Base-by-base conservation (phyloP, 2,888 invertebrate genomes). In the Tethea ocularis region DNA sequence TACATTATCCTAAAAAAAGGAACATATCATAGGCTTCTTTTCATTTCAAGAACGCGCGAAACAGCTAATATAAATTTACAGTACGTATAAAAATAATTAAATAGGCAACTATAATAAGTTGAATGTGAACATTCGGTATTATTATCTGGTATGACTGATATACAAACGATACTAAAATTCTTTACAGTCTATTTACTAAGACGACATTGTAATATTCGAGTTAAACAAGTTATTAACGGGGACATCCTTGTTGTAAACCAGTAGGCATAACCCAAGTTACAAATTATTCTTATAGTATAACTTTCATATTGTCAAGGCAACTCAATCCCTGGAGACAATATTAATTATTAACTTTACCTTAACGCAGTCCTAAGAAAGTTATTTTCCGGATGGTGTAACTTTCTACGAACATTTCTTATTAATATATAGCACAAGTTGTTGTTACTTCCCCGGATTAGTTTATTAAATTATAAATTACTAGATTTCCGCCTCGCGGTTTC, bases 301-400 rank as follows among this genome's bases (percentile, higher is more conserved):
- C 26, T 53, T 26, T 29, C 29, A 17, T 26, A 33, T 5, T 17
- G 20, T 53, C 29, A 53, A 29, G 53, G 33, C 8, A 52, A 17
- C 29, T 26, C 17, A 29, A 17, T 53, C 53, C 53, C 53, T 7
- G 10, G 33, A 33, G 33, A 26, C 29, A 17, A n/a, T n/a, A 53
- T 29, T 53, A 29, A 17, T 53, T 29, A 53, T 53, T 53, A 53
- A 53, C 24, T 53, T 53, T 20, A 29, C 26, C 53, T 33, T 53
- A 22, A 6, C 24, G 10, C 51, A 51, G 52, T 22, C 29, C 26
- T 26, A 52, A 26, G 52, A 52, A 52, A 52, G 52, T 52, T 52
- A 52, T 26, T n/a, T 41, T 41, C 26, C 26, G 52, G 7, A 17
- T 26, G n/a, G 52, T 52, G 29, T 53, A 33, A 53, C 53, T 53